Base-by-base conservation (phyloP, 2,888 invertebrate species). In the Escarpia spicata region DNA sequence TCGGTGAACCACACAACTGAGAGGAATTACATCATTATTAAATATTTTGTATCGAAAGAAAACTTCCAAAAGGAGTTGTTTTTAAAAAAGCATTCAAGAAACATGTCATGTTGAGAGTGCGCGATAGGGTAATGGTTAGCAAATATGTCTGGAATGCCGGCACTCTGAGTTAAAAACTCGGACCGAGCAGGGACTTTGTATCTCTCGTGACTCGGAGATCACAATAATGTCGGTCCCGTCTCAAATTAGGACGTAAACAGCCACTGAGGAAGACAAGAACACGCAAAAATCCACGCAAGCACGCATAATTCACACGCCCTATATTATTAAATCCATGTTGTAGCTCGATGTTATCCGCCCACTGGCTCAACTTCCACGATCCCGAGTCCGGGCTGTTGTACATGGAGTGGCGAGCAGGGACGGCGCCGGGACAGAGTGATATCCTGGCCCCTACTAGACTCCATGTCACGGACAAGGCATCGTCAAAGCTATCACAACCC, bases 321-420 rank as follows among this genome's bases (percentile, higher is more conserved):
- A 0, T 75, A 19, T 6, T 75, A 26, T 75, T 26, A 15, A 26
- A 0, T 52, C 8, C n/a, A 19, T 26, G 4, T 75, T 75, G n/a
- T 2, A 91, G 91, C 12, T 45, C 91, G 31, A 44, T 2, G 15
- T 45, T 91, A 10, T 91, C 45, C 31, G 91, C 91, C 26, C 91
- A 91, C 52, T 91, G 91, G 91, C 15, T 52, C 19, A 45, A 52
- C 31, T 37, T 52, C 45, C 91, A 91, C 52, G 91, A 91, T n/a
- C 45, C 52, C 2, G 45, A 91, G 15, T 91, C 91, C 9, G 91
- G 91, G 4, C 43, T 91, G 15, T 44, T 43, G 37, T 44, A 52
- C 15, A 91, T 91, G 31, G 45, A 91, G 52, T 52, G 44, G 91
- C 15, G 91, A 4, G 91, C 91, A 15, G 91, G 91, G n/a, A n/a